A percentile compares a stretch with the other conserved stretches of the same genome.
Evolutionary conservation across 2,113 vertebrate genomes (phyloP).

Genomic region (Irena cyanogastra): DNA sequence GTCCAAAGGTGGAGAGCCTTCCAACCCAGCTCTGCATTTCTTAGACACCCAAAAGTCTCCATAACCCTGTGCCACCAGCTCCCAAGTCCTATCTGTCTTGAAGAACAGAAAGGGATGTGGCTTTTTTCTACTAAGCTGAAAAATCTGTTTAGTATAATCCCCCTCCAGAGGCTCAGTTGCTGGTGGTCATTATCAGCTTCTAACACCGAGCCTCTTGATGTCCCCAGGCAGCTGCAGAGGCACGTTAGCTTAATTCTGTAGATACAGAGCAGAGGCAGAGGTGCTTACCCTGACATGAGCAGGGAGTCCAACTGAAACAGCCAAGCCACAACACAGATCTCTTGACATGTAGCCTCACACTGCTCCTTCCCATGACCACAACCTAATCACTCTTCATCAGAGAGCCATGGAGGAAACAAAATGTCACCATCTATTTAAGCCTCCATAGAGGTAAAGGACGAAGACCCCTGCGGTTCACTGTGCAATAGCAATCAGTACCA

Average conservation of each 20-base stretch:
- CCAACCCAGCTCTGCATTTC: not conserved
- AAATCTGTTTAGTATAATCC: not conserved
- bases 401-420: not conserved
- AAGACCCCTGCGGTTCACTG: not conserved
- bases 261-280: not conserved
- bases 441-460: not conserved
- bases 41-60: not conserved
- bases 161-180: not conserved
- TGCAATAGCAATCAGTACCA: not conserved
- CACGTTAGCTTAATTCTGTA: not conserved
- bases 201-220: not conserved
- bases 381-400: conserved; percentile 4
- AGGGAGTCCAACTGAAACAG: not conserved
- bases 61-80: not conserved
- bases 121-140: not conserved
- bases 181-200: conserved; percentile 15
- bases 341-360: not conserved
- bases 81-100: not conserved
- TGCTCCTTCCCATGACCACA: not conserved
- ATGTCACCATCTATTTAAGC: not conserved
- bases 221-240: not conserved
- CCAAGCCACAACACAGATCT: not conserved
- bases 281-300: not conserved
- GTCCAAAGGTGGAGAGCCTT: not conserved
- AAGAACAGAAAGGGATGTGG: not conserved